Base-by-base conservation (phyloP, 2,888 invertebrate species). In the Strigamia crassipes region DNA sequence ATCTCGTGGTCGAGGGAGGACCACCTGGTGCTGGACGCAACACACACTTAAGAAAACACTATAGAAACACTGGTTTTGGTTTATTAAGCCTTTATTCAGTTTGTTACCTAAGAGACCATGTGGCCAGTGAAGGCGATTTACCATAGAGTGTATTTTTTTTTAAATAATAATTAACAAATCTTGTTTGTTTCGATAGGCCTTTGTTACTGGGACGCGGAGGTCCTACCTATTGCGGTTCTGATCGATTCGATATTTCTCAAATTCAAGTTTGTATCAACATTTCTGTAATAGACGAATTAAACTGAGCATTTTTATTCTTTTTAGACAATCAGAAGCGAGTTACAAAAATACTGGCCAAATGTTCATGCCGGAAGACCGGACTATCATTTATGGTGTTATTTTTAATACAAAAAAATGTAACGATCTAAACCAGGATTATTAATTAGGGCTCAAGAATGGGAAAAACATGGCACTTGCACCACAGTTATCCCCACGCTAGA, bases 381-480 rank as follows among this genome's bases (percentile, higher is more conserved):
- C 1, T 88, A 92, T 85, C 89, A 91, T 12, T 89, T 94, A 27
- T 94, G 94, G 94, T 66, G 9, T 61, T 61, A 61, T 23, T 78
- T 8, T 21, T 8, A 21, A 21, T n/a, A n/a, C n/a, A n/a, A n/a
- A n/a, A n/a, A n/a, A n/a, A n/a, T n/a, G n/a, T n/a, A n/a, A n/a
- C n/a, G n/a, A n/a, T n/a, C n/a, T n/a, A n/a, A n/a, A n/a, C n/a
- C 21, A 23, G 4, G n/a, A n/a, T n/a, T n/a, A n/a, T n/a, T n/a
- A n/a, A n/a, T n/a, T 15, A 83, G 84, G 84, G 89, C 91, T 83
- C 94, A 95, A 86, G 95, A 95, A 87, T 95, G 94, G 94, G 87
- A 89, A 0, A 95, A 95, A 85, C 95, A 95, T 86, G 95, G 95
- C 1, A 94, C 94, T 0, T 95, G 95, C 86, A 87, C 4, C 84